Evolutionary conservation across 2,113 vertebrate genomes (phyloP), one percentile per base, ranked within the genome.

Genomic region (Sceloporus tristichus): DNA sequence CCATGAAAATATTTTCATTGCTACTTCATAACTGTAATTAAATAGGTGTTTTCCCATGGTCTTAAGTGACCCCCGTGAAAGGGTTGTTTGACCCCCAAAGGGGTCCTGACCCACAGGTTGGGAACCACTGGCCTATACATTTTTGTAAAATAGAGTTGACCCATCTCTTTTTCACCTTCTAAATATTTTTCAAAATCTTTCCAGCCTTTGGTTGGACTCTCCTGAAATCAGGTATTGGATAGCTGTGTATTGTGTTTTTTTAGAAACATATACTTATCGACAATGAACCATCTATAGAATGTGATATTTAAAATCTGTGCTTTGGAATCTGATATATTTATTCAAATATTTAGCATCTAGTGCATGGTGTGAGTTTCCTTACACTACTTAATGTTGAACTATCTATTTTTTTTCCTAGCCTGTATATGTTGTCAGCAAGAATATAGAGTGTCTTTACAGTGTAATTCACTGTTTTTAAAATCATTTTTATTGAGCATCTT

Each of bases 261-360:
- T 78, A 56, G 38, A 62, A 70, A 42, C 40, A 56, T 68, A 27
- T 88, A 40, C 21, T 76, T 76, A 68, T 83, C 70, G 74, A 83
- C 48, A 53, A 82, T 82, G 59, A 82, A 48, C 54, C 65, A 40
- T 88, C 59, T 62, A 75, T 54, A 27, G 29, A 77, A 66, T 54
- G 68, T 76, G 54, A 76, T 88, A 88, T 68, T 29, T 78, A 59
- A 38, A 59, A 77, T n/a, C 73, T 77, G 81, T 68, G 83, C 23
- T 75, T 88, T 83, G 48, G 80, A 42, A 83, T 77, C 40, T 83
- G 80, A 77, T 77, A 71, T 9, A 88, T 23, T 62, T 29, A 34
- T 82, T 76, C 48, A 25, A 23, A 56, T 83, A 78, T 78, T 77
- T 83, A 40, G 73, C 42, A 77, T 13, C 48, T 40, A 13, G 13